phyloP scores from a whole-genome alignment of 2,888 invertebrate species.

The Oligia latruncula region DNA sequence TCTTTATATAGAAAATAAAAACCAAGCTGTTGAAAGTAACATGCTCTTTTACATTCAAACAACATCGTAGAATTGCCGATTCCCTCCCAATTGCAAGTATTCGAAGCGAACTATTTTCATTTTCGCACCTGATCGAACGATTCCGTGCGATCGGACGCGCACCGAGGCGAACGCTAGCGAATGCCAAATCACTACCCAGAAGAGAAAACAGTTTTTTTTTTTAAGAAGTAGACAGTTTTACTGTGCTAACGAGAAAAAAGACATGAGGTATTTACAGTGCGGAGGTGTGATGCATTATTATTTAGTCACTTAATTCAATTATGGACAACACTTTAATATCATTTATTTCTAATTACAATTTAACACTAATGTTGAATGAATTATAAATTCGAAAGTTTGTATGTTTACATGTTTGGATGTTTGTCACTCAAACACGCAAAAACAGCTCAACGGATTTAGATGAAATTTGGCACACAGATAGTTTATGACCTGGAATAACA shows the following conservation, averaged over 20 bases:
- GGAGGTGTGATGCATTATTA: neutral
- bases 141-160: constrained; percentile 26
- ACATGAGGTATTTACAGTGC: neutral
- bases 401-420: too few species aligned
- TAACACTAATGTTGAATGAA: too few species aligned
- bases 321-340: too few species aligned
- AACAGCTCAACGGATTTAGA: too few species aligned
- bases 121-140: constrained; percentile 60
- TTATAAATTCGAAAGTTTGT: too few species aligned
- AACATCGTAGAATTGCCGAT: constrained; percentile 9
- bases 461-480: too few species aligned
- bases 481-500: too few species aligned
- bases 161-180: constrained; percentile 32
- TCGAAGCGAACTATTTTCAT: constrained; percentile 43
- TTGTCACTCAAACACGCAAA: too few species aligned
- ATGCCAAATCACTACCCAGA: constrained; percentile 45
- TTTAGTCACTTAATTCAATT: neutral
- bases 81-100: constrained; percentile 20
- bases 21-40: neutral
- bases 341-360: too few species aligned
- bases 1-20: neutral
- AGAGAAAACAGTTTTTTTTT: too few species aligned
- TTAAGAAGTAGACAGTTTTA: neutral
- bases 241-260: constrained; percentile 3
- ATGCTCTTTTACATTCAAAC: constrained; percentile 18